Evolutionary conservation across 2,113 vertebrate genomes (phyloP).

Genomic region (Edolisoma coerulescens): DNA sequence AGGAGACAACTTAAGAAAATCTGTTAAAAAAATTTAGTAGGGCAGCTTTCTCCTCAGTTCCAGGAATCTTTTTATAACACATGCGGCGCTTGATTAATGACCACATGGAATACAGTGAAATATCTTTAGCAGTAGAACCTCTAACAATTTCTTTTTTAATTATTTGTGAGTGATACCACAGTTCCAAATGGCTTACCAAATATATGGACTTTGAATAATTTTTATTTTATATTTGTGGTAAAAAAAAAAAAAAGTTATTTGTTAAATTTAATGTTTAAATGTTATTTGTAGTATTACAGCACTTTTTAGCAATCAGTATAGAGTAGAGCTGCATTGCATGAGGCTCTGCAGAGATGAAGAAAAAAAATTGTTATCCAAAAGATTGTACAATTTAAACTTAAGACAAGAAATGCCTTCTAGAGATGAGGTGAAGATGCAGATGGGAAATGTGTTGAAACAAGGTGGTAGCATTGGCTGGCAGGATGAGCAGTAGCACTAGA

Average conservation of each 20-base stretch:
- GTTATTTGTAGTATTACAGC: background rate
- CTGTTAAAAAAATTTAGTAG: background rate
- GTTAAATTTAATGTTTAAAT: background rate
- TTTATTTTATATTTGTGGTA: background rate
- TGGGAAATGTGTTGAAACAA: background rate
- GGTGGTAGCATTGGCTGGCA: background rate
- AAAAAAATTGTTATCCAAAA: background rate
- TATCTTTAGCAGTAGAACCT: slow-evolving; percentile 25
- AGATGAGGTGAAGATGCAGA: background rate
- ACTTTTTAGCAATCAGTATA: background rate
- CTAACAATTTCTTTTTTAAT: background rate
- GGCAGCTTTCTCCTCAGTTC: background rate
- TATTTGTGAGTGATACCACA: background rate
- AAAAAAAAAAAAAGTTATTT: background rate
- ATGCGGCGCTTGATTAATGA: background rate
- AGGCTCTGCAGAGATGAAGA: background rate
- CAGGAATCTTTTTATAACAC: slow-evolving; percentile 26
- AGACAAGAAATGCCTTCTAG: background rate
- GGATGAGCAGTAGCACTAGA: background rate
- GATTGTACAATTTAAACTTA: background rate
- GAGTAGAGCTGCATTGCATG: background rate
- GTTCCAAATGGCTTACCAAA: background rate
- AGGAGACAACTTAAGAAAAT: background rate
- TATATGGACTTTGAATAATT: background rate
- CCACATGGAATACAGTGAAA: background rate